Evolutionary conservation across 2,113 vertebrate species (phyloP).

Genomic region (Pteronura brasiliensis): DNA sequence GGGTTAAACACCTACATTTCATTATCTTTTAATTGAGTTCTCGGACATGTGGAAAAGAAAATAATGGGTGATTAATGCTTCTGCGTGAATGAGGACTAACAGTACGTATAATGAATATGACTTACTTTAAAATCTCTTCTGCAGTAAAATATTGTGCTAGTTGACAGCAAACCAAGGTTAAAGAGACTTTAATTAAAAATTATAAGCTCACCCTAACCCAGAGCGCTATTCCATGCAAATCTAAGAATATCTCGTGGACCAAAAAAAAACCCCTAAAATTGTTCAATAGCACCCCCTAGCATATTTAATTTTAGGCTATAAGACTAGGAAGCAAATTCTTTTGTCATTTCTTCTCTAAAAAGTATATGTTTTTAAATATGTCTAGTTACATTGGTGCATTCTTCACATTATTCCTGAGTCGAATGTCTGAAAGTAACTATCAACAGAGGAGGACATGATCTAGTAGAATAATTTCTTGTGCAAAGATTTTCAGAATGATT

Average conservation of each 20-base stretch:
- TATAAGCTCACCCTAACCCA: neutral
- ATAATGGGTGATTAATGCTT: neutral
- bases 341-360: constrained; percentile 2
- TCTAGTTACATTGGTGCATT: neutral
- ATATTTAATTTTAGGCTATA: neutral
- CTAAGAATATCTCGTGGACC: neutral
- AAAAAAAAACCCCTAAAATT: neutral
- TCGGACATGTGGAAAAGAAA: neutral
- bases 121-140: constrained; percentile 28
- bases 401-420: neutral
- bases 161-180: constrained; percentile 19
- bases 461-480: neutral
- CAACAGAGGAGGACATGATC: neutral
- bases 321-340: neutral
- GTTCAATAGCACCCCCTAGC: constrained; percentile 53
- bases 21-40: constrained; percentile 49
- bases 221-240: neutral
- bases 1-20: neutral
- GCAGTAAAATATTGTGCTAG: neutral
- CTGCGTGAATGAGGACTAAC: neutral
- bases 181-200: constrained; percentile 53
- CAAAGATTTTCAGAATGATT: constrained; percentile 21
- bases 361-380: neutral
- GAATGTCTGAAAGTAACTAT: neutral
- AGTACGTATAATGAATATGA: constrained; percentile 15